Conservation (phyloP, 2,888 invertebrate species). For the Eueremaeus valkanovi region DNA sequence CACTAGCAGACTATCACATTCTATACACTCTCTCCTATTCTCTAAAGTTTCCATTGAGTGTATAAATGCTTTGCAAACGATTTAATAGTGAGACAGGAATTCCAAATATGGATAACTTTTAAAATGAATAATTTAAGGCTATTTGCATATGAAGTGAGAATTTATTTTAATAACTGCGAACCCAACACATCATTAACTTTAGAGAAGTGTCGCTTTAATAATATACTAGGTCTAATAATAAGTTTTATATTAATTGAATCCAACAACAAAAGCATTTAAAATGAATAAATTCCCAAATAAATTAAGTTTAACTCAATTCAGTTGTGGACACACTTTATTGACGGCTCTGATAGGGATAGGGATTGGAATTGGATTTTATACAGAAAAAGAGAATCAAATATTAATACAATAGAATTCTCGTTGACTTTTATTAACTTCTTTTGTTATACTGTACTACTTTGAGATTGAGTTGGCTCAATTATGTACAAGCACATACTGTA, state of each 20-base stretch:
- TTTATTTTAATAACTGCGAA: slow-evolving; percentile 14
- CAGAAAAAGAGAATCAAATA: too few species aligned
- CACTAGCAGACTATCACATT: too few species aligned
- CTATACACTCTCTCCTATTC: not conserved
- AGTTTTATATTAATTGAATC: slow-evolving; percentile 5
- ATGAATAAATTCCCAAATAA: slow-evolving; percentile 11
- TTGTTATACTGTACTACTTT: too few species aligned
- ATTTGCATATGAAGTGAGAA: slow-evolving; percentile 30
- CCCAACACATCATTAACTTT: not conserved
- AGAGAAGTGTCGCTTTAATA: not conserved
- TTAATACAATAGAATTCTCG: too few species aligned
- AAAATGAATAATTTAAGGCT: slow-evolving; percentile 27
- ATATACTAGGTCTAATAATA: not conserved
- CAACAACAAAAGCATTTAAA: slow-evolving; percentile 5
- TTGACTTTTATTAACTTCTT: too few species aligned
- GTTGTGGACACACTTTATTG: too few species aligned
- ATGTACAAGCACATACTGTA: too few species aligned
- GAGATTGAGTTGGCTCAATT: too few species aligned
- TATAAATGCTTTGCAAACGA: slow-evolving; percentile 9
- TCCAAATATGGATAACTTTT: slow-evolving; percentile 16
- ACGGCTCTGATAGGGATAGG: too few species aligned
- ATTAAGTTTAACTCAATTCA: too few species aligned
- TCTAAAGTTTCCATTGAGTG: slow-evolving; percentile 16
- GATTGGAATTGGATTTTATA: too few species aligned
- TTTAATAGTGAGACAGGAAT: slow-evolving; percentile 28